Evolutionary conservation across 2,113 vertebrate species (phyloP), one percentile per base, ranked within the genome.

Genomic region (Serilophus lunatus): DNA sequence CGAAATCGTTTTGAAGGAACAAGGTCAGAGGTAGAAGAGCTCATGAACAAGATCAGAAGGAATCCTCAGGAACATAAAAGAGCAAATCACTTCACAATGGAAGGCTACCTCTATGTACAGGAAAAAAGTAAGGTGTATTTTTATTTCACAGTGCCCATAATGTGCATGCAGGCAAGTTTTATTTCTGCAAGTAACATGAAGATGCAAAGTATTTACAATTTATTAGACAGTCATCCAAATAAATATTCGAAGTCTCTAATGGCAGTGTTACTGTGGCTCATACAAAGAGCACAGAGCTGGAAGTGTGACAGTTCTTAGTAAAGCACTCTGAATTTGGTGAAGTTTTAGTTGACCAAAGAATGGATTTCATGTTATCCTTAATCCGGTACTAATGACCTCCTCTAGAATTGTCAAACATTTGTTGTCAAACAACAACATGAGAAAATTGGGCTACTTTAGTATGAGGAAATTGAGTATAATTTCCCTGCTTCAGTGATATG

Each of bases 41-140:
- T 99, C 54, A 99, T 99, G 99, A 99, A 99, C 91, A 99, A 98
- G 97, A 99, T 99, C 94, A 98, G 97, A 84, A 98, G 98, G 82
- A 97, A 98, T 36, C 99, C 99, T n/a, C 98, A 98, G 76, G 99
- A 99, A 19, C 99, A 99, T 92, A 98, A 98, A 91, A 98, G 99
- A 95, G 98, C 98, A 54, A 99, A 99, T 91, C 96, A 98, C 23
- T 99, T 99, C 95, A 98, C 99, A 0, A 98, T 98, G 42, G 99
- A 99, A 97, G 99, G 99, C 70, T 99, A 99, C 95, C 98, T 99
- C 86, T 99, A 99, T 31, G 98, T 99, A 24, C 99, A 99, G 94
- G 99, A 99, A 93, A 99, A 99, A 98, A 98, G 99, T 99, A 98
- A 98, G 97, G 4, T 45, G 24, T 66, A 24, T 38, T 31, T 89